phyloP scores from a whole-genome alignment of 2,888 invertebrate species.

The Drosophila nr. medialis region DNA sequence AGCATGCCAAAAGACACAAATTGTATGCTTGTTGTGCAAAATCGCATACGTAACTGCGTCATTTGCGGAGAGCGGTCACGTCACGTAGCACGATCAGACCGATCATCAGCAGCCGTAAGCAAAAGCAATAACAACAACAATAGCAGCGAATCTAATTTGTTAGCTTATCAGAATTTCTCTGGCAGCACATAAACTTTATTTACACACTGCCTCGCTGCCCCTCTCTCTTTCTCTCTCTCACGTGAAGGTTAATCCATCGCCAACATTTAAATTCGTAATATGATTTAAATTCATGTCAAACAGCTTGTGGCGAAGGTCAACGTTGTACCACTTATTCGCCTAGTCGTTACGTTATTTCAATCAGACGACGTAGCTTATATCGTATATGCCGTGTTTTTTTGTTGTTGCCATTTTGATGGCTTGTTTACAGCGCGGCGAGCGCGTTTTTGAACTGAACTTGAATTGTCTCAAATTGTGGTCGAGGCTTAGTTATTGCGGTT shows the following conservation, averaged over 20 bases:
- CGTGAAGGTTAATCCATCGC: slow-evolving; percentile 44
- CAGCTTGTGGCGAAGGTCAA: slow-evolving; percentile 47
- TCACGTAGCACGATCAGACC: slow-evolving; percentile 42
- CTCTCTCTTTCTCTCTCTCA: slow-evolving; percentile 6
- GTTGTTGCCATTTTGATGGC: slow-evolving; percentile 29
- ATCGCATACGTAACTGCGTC: slow-evolving; percentile 79
- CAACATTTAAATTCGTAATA: slow-evolving; percentile 14
- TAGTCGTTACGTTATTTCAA: slow-evolving; percentile 39
- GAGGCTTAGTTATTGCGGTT: slow-evolving; percentile 43
- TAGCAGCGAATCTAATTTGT: slow-evolving; percentile 10
- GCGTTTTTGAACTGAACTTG: slow-evolving; percentile 66
- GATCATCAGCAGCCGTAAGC: slow-evolving; percentile 19
- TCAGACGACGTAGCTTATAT: slow-evolving; percentile 34
- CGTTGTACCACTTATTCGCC: slow-evolving; percentile 19
- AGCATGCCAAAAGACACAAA: slow-evolving; percentile 8
- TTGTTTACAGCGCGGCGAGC: slow-evolving; percentile 34
- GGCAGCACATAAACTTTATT: slow-evolving; percentile 7
- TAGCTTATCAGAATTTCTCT: slow-evolving; percentile 59
- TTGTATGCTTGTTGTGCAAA: slow-evolving; percentile 55
- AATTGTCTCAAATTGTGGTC: slow-evolving; percentile 55
- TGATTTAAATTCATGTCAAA: slow-evolving; percentile 61
- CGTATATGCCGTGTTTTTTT: slow-evolving; percentile 26
- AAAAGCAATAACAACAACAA: slow-evolving; percentile 18
- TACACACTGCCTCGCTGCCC: slow-evolving; percentile 1
- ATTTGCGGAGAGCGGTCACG: slow-evolving; percentile 52